Conservation (phyloP, 2,113 vertebrate genomes). For the Drymodes brunneopygia region DNA sequence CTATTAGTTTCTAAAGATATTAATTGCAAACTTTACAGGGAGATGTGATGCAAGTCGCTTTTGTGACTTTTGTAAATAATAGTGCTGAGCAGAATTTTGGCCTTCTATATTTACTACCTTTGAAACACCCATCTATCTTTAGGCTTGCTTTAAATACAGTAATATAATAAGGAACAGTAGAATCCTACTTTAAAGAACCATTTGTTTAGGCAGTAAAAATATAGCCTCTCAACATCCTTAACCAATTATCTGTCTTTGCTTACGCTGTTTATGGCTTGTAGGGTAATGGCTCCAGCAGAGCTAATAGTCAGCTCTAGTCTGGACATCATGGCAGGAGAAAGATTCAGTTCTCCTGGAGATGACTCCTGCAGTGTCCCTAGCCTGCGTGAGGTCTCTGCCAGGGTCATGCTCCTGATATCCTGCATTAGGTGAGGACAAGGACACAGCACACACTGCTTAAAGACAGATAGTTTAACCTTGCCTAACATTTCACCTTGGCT, state of each 20-base stretch:
- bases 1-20: background rate
- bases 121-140: background rate
- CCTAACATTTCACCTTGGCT: background rate
- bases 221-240: background rate
- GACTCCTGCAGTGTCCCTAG: background rate
- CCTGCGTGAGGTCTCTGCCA: background rate
- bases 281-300: background rate
- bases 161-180: background rate
- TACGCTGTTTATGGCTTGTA: background rate
- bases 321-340: background rate
- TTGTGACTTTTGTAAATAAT: background rate
- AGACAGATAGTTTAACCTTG: background rate
- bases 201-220: constrained; percentile 15
- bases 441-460: background rate
- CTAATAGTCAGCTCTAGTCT: background rate
- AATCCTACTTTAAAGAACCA: background rate
- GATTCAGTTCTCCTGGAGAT: background rate
- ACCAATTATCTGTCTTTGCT: background rate
- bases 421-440: background rate
- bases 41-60: background rate
- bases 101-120: background rate
- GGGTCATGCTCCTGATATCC: background rate
- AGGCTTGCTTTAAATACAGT: background rate
- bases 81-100: background rate
- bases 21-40: background rate